Evolutionary conservation across 2,797 vertebrate genomes (phyloP).

Genomic region (Lophius americanus): DNA sequence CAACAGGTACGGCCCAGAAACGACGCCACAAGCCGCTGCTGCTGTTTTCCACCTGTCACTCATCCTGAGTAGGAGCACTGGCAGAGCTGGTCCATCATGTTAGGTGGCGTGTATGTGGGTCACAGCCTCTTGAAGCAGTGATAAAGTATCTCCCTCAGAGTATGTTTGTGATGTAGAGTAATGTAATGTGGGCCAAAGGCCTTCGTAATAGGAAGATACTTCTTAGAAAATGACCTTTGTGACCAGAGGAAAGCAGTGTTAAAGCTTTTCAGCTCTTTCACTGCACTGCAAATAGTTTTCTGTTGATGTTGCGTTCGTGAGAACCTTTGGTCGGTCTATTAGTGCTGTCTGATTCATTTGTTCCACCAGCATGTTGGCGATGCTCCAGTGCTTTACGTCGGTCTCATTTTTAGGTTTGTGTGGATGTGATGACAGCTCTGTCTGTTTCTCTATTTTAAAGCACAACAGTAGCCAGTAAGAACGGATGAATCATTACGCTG

Average conservation of each 20-base stretch:
- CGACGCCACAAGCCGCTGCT: neutral
- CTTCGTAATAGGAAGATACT: constrained; percentile 28
- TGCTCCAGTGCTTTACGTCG: constrained; percentile 50
- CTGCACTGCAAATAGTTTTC: constrained; percentile 57
- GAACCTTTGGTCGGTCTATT: constrained; percentile 63
- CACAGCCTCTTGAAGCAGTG: constrained; percentile 4
- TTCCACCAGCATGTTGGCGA: constrained; percentile 60
- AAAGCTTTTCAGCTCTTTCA: constrained; percentile 29
- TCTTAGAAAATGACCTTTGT: constrained; percentile 53
- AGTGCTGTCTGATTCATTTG: constrained; percentile 69
- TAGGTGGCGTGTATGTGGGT: constrained; percentile 18
- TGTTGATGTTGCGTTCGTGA: constrained; percentile 59
- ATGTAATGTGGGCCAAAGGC: constrained; percentile 47
- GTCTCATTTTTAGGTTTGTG: constrained; percentile 48
- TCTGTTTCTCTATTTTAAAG: constrained; percentile 70
- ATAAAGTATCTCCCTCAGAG: constrained; percentile 20
- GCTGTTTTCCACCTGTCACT: neutral
- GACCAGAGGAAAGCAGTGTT: constrained; percentile 32
- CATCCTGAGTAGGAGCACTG: neutral
- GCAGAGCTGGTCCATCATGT: constrained; percentile 8
- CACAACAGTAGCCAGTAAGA: constrained; percentile 46
- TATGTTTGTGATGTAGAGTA: constrained; percentile 25
- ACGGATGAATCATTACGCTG: constrained; percentile 31
- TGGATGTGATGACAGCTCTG: constrained; percentile 61
- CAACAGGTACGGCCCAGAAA: constrained; percentile 84